These are phyloP conservation scores for Bucco capensis DNA, from an alignment of 2,113 vertebrate species.

Conservation along the genomic window DNA sequence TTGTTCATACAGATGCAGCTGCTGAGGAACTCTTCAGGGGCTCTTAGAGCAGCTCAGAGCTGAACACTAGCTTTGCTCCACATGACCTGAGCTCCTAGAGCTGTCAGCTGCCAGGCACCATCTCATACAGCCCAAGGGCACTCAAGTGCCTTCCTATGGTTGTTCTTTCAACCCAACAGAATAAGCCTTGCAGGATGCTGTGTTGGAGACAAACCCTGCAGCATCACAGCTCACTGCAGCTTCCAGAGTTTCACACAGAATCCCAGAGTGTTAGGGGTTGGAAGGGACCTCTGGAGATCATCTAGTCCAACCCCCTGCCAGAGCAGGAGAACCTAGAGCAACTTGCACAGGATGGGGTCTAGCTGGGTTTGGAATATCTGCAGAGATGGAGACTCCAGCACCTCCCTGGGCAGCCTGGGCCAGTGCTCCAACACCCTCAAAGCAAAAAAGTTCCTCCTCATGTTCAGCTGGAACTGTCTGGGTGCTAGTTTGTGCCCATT, in stretches of 20 bases:
- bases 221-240: not conserved
- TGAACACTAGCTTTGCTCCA: not conserved
- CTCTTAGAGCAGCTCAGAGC: not conserved
- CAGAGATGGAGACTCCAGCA: no score
- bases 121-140: not conserved
- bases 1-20: not conserved
- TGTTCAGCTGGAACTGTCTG: no score
- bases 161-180: not conserved
- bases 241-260: not conserved
- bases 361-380: no score
- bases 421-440: no score
- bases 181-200: not conserved
- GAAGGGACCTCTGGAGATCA: no score
- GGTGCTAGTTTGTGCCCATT: no score
- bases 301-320: no score
- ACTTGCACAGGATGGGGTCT: no score
- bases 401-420: no score
- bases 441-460: no score
- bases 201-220: not conserved
- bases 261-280: no score
- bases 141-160: not conserved
- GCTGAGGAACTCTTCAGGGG: not conserved
- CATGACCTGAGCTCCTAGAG: not conserved
- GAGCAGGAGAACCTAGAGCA: no score
- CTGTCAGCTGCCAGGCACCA: rapidly evolving